Percentiles rank a stretch among this genome's conserved stretches.
These are phyloP conservation scores for Dasyurus viverrinus DNA, from an alignment of 2,113 vertebrate species.

Conservation along the genomic window DNA sequence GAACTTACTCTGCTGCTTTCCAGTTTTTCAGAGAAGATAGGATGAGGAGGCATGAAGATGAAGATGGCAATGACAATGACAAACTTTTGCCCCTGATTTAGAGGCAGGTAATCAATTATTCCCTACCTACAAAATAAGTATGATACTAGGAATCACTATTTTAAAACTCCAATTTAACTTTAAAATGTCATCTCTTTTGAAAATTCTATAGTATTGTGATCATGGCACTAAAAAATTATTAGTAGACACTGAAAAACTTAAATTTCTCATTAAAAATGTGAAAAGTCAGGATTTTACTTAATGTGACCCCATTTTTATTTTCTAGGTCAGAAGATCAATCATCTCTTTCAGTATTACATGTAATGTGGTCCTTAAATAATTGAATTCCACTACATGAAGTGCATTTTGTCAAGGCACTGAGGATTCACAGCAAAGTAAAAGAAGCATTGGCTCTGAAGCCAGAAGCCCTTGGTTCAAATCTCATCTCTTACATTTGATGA, in stretches of 20 bases:
- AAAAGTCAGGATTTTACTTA: neutral
- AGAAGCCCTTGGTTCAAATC: neutral
- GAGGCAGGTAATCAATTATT: neutral
- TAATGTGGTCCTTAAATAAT: slow-evolving; percentile 54
- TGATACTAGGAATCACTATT: neutral
- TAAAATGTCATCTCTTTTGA: neutral
- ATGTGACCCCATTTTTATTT: neutral
- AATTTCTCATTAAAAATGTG: neutral
- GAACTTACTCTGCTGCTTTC: neutral
- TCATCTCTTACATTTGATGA: neutral
- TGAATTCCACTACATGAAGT: slow-evolving; percentile 5
- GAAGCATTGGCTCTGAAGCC: neutral
- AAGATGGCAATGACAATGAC: neutral
- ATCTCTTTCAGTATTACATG: neutral
- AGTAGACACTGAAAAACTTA: neutral
- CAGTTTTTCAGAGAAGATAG: neutral
- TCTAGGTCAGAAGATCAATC: neutral
- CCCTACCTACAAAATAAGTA: neutral
- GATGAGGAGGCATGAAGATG: neutral
- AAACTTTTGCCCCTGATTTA: neutral
- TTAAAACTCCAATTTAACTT: neutral
- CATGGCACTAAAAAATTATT: neutral
- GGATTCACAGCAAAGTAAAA: neutral
- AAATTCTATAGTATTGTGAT: neutral
- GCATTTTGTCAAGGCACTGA: neutral